Base-by-base conservation (phyloP, 2,113 vertebrate species). In the Formicarius rufipectus region DNA sequence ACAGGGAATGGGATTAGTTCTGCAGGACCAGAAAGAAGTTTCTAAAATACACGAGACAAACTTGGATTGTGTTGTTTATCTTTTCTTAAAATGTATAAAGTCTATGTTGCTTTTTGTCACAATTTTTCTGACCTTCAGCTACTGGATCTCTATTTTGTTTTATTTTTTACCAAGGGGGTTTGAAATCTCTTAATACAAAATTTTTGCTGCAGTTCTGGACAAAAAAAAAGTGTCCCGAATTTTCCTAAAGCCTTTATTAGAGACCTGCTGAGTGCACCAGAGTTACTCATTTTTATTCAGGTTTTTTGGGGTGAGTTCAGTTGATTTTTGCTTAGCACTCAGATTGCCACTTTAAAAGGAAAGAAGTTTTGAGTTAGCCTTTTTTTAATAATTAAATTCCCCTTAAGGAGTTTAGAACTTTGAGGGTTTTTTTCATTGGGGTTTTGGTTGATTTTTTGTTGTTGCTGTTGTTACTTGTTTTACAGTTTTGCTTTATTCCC, bases 261-360 rank as follows among this genome's bases (percentile, higher is more conserved):
- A 88, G 85, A 30, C 37, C 85, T 91, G 69, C 80, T 96, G 73
- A 95, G 67, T 96, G 86, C 96, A 60, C 84, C 97, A 96, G 93
- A 97, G 93, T 97, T 96, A 96, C 69, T 92, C 76, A 82, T 35
- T 55, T 84, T 47, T 53, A 64, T 95, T 87, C 71, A 21, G 5
- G 24, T 62, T 81, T 82, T 37, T 28, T 13, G 40, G 37, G 45
- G 15, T 42, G 58, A 45, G 13, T 50, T 58, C 6, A 7, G 13
- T 20, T 58, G 20, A 17, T 49, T 40, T 39, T 37, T 81, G 44
- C 49, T 45, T 6, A 35, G 73, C 33, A 6, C 47, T 80, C 63
- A 31, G 12, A 25, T 75, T 35, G 21, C 33, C 23, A 25, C 58
- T 59, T 77, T 24, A 28, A 59, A 50, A 47, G 11, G 7, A n/a